Evolutionary conservation across 2,888 invertebrate genomes (phyloP).

Genomic region (Perdita meconis): DNA sequence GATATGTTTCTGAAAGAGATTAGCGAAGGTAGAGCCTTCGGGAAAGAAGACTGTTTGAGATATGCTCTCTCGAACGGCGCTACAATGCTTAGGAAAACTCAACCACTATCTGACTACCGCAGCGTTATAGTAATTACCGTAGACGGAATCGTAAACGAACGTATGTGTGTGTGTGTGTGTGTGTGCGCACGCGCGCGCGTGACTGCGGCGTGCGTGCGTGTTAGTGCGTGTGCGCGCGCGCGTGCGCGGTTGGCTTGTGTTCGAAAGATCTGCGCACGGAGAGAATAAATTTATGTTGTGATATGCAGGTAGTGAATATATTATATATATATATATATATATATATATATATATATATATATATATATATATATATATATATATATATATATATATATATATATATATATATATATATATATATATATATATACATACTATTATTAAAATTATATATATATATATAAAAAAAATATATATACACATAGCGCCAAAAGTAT

Average conservation of each 20-base stretch:
- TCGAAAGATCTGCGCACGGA: conserved; percentile 44
- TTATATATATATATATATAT: conserved; percentile 62
- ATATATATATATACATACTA: conserved; percentile 56
- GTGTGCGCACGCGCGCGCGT: conserved; percentile 46
- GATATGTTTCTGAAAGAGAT: conserved; percentile 41
- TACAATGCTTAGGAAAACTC: conserved; percentile 80
- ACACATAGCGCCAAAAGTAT: no score
- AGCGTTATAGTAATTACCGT: conserved; percentile 83
- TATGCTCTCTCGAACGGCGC: conserved; percentile 70
- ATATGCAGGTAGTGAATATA: conserved; percentile 82
- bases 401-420: no score
- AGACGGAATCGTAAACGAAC: conserved; percentile 75
- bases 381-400: conserved; percentile 59
- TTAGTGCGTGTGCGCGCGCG: conserved; percentile 59
- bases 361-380: no score
- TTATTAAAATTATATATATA: conserved; percentile 55
- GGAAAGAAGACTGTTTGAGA: background rate
- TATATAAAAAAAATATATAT: no score
- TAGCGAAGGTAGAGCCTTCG: conserved; percentile 38
- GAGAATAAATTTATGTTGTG: conserved; percentile 82
- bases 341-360: no score
- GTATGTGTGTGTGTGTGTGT: conserved; percentile 33
- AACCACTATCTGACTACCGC: conserved; percentile 80
- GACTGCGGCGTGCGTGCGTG: background rate
- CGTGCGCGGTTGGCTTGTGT: conserved; percentile 50